Evolutionary conservation across 2,888 invertebrate species (phyloP).

Genomic region (Steromphala cineraria): DNA sequence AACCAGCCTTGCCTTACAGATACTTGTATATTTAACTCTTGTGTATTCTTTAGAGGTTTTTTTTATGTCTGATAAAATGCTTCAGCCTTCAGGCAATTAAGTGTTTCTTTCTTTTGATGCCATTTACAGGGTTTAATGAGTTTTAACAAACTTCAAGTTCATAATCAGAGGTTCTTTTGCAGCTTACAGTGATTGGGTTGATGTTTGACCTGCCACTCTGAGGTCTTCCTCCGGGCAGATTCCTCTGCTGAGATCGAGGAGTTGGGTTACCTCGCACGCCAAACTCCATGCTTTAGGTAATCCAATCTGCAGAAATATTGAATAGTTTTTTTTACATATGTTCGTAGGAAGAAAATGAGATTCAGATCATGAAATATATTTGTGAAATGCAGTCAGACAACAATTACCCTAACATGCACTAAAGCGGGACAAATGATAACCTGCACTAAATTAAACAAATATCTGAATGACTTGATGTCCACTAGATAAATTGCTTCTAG

Average conservation of each 20-base stretch:
- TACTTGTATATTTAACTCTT: no score
- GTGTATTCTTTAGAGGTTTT: no score
- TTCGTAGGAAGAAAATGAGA: not conserved
- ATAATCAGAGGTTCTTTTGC: not conserved
- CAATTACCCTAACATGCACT: no score
- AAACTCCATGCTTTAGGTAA: slow-evolving; percentile 44
- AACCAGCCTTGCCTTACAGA: no score
- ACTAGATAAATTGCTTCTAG: no score
- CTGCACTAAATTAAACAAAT: no score
- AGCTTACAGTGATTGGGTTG: slow-evolving; percentile 65
- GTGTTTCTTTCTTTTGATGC: no score
- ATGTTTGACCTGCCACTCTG: slow-evolving; percentile 51
- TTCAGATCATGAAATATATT: not conserved
- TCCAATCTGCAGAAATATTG: not conserved
- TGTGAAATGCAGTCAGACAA: not conserved
- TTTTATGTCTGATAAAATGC: no score
- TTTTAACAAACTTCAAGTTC: not conserved
- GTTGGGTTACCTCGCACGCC: slow-evolving; percentile 52
- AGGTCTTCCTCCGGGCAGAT: slow-evolving; percentile 44
- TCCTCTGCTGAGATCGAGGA: slow-evolving; percentile 40
- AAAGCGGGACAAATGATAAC: no score
- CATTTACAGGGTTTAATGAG: not conserved
- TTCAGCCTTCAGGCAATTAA: no score
- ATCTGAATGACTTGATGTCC: no score
- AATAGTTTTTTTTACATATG: not conserved